A percentile compares a stretch with the other conserved stretches of the same genome.
Evolutionary conservation across 2,888 invertebrate species (phyloP).

Genomic region (Masnerella sp.): DNA sequence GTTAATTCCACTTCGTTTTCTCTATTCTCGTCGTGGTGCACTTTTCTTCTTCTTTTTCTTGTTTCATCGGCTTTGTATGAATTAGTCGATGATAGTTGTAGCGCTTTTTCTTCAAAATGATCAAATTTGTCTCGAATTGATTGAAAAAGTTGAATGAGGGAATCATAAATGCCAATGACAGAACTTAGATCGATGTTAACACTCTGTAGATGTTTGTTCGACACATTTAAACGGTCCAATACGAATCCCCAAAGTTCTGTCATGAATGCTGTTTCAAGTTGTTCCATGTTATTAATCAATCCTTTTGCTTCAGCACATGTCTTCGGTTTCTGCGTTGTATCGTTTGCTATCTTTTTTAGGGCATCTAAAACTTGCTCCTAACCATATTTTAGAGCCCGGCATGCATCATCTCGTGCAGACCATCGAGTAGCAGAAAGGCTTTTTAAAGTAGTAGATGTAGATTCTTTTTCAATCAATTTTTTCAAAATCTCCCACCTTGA

Average conservation of each 20-base stretch:
- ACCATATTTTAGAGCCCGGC: conserved; percentile 16
- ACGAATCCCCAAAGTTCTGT: conserved; percentile 23
- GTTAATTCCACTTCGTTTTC: conserved; percentile 12
- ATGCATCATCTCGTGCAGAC: conserved; percentile 36
- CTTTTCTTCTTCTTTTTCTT: conserved; percentile 18
- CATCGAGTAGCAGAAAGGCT: conserved; percentile 26
- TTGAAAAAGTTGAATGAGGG: conserved; percentile 18
- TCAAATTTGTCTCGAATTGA: conserved; percentile 13
- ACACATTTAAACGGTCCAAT: conserved; percentile 20
- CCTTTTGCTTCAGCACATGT: conserved; percentile 16
- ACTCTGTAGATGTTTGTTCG: conserved; percentile 20
- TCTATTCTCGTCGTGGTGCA: conserved; percentile 3
- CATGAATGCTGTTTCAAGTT: conserved; percentile 27
- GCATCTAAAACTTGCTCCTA: conserved; percentile 18
- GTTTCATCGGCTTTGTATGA: neutral
- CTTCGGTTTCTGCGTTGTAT: conserved; percentile 11
- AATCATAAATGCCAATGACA: conserved; percentile 26
- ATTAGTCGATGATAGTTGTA: neutral
- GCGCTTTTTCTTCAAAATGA: neutral
- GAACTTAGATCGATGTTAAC: conserved; percentile 16
- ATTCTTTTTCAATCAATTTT: neutral
- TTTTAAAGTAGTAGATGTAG: conserved; percentile 9
- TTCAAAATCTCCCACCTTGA: conserved; percentile 19
- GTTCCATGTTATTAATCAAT: conserved; percentile 3
- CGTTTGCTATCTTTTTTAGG: conserved; percentile 16